phyloP scores from a whole-genome alignment of 2,888 invertebrate species.

The Hoplodrina blanda region DNA sequence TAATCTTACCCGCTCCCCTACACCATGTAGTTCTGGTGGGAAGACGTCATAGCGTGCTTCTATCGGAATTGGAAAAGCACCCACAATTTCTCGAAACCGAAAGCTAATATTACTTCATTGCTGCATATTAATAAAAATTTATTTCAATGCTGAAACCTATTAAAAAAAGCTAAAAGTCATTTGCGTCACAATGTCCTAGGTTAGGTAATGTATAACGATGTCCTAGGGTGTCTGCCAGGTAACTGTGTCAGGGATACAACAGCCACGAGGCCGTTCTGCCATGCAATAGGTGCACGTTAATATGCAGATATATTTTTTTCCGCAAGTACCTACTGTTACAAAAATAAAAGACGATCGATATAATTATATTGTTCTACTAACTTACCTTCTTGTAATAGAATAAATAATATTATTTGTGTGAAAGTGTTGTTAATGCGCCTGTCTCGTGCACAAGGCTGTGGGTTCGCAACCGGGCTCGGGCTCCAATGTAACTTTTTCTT shows the following conservation, averaged over 20 bases:
- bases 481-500: too few relatives aligned
- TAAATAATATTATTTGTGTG: too few relatives aligned
- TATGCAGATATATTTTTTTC: slow-evolving; percentile 55
- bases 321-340: slow-evolving; percentile 13
- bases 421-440: too few relatives aligned
- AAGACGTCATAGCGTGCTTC: too few relatives aligned
- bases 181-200: slow-evolving; percentile 64
- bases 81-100: slow-evolving; percentile 1
- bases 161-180: slow-evolving; percentile 28
- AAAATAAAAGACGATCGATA: slow-evolving; percentile 58
- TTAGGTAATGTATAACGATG: slow-evolving; percentile 55
- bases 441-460: too few relatives aligned
- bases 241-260: slow-evolving; percentile 62
- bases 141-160: slow-evolving; percentile 31
- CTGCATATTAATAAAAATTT: slow-evolving; percentile 20
- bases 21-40: too few relatives aligned
- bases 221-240: slow-evolving; percentile 53
- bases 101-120: background rate
- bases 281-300: slow-evolving; percentile 56
- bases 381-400: slow-evolving; percentile 20
- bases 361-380: slow-evolving; percentile 40
- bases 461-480: too few relatives aligned
- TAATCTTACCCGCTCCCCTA: too few relatives aligned
- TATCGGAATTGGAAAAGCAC: background rate
- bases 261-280: slow-evolving; percentile 49